These are phyloP conservation scores for Calameuta pallipes DNA, from an alignment of 2,888 invertebrate genomes.

Conservation along the genomic window DNA sequence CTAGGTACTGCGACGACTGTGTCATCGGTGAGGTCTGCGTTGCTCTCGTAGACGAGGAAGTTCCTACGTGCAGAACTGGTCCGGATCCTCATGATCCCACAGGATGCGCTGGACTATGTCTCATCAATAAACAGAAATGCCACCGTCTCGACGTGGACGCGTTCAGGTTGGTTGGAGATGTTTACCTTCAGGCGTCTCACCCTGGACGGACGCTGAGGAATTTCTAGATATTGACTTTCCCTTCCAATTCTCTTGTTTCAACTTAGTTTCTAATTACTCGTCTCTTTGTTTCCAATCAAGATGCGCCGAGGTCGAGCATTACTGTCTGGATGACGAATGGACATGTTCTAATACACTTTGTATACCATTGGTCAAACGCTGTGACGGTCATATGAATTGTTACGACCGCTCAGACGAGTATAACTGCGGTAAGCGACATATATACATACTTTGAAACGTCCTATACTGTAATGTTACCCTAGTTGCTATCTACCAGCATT, in stretches of 20 bases:
- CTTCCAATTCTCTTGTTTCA: background rate
- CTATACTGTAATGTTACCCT: conserved; percentile 37
- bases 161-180: conserved; percentile 51
- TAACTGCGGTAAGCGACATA: conserved; percentile 73
- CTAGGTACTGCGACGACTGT: conserved; percentile 60
- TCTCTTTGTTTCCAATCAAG: conserved; percentile 46
- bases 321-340: conserved; percentile 76
- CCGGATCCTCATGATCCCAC: conserved; percentile 72
- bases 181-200: background rate
- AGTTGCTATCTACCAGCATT: conserved; percentile 21
- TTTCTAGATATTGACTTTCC: background rate
- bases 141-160: conserved; percentile 63
- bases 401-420: conserved; percentile 80
- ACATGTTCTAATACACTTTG: conserved; percentile 80
- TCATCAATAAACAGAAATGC: conserved; percentile 62
- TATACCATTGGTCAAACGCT: conserved; percentile 73
- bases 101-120: conserved; percentile 68
- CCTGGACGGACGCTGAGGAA: background rate
- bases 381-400: conserved; percentile 81
- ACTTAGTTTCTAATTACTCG: background rate
- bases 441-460: conserved; percentile 23
- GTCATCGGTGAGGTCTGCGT: conserved; percentile 71
- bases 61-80: conserved; percentile 70
- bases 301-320: conserved; percentile 69
- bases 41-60: conserved; percentile 72